These are phyloP conservation scores for Pachyramphus minor DNA, from an alignment of 2,113 vertebrate species.

Conservation along the genomic window DNA sequence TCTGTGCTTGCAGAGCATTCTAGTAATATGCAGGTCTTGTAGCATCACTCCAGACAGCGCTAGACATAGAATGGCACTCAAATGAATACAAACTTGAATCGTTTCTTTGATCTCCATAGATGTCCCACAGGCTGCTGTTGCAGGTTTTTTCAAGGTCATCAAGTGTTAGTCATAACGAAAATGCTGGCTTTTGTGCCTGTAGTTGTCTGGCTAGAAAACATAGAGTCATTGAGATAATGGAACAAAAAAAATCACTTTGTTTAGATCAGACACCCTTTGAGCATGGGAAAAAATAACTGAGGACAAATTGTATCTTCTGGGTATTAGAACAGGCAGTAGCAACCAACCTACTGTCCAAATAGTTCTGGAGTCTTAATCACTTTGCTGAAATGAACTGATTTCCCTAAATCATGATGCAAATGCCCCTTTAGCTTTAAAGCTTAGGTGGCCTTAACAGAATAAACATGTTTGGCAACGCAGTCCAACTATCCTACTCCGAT, in stretches of 20 bases:
- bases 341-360: not conserved
- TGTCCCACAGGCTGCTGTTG: not conserved
- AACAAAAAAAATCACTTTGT: not conserved
- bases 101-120: constrained; percentile 13
- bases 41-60: not conserved
- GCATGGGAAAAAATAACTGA: not conserved
- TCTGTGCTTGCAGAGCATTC: not conserved
- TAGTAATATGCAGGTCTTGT: not conserved
- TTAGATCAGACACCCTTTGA: not conserved
- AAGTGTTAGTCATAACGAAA: not conserved
- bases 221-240: not conserved
- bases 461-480: not conserved
- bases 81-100: constrained; percentile 1
- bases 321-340: not conserved
- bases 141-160: not conserved
- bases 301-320: not conserved
- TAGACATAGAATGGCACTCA: not conserved
- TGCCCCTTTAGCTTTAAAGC: not conserved
- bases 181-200: not conserved
- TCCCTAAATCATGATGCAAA: not conserved
- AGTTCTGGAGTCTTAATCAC: not conserved
- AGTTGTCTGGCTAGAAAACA: not conserved
- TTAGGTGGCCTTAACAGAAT: not conserved
- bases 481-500: not conserved
- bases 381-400: not conserved